phyloP scores from a whole-genome alignment of 2,888 invertebrate genomes.

The Exephanes ischioxanthus region DNA sequence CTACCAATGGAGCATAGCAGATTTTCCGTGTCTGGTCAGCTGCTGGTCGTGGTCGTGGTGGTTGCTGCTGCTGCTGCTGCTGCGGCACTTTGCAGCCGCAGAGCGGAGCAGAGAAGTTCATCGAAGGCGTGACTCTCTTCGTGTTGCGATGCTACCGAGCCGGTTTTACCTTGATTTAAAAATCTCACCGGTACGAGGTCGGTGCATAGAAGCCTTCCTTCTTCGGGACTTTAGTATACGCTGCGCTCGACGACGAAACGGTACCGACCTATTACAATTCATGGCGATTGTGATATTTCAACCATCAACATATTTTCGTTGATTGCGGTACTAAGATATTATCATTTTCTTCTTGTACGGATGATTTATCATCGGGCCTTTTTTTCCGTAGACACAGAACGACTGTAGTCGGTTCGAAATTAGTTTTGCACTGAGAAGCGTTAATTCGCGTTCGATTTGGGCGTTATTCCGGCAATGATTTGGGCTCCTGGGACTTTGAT shows the following conservation, averaged over 20 bases:
- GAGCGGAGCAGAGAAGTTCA: conserved; percentile 49
- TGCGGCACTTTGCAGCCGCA: conserved; percentile 33
- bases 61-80: background rate
- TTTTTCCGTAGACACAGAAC: background rate
- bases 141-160: conserved; percentile 65
- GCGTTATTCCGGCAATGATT: conserved; percentile 24
- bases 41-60: conserved; percentile 9
- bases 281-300: background rate
- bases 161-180: conserved; percentile 58
- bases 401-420: background rate
- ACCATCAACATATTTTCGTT: background rate
- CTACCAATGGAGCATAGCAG: conserved; percentile 34
- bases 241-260: conserved; percentile 43
- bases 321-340: background rate
- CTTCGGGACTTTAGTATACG: conserved; percentile 12
- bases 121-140: conserved; percentile 65
- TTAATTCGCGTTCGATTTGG: conserved; percentile 16
- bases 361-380: background rate
- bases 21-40: conserved; percentile 55
- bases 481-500: background rate
- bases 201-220: conserved; percentile 32
- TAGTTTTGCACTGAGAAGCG: background rate
- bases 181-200: conserved; percentile 61
- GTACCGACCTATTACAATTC: conserved; percentile 40
- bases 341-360: background rate